phyloP scores from a whole-genome alignment of 2,888 invertebrate genomes.

The Leptinotarsa rubiginosa region DNA sequence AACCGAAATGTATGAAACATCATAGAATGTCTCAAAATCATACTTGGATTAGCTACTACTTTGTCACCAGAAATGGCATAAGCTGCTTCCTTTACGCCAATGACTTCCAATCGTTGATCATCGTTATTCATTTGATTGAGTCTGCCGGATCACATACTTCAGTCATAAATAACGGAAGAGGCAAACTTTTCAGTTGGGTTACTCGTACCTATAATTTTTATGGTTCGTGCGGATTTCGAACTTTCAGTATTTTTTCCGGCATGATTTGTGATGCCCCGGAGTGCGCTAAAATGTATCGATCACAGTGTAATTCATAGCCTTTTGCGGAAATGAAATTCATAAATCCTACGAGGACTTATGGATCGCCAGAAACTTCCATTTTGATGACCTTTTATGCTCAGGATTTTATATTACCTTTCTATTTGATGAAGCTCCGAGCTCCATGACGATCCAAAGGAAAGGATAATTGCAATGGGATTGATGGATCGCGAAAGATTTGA shows the following conservation, averaged over 20 bases:
- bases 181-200: constrained; percentile 32
- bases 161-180: constrained; percentile 22
- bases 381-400: constrained; percentile 23
- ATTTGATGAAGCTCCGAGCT: constrained; percentile 6
- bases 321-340: constrained; percentile 46
- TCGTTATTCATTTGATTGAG: constrained; percentile 2
- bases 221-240: constrained; percentile 46
- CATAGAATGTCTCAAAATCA: too few relatives aligned
- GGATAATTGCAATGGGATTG: constrained; percentile 13
- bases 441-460: neutral
- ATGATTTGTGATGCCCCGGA: constrained; percentile 53
- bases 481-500: constrained; percentile 2
- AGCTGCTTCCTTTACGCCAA: neutral
- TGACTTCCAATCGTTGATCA: constrained; percentile 8
- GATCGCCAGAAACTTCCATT: constrained; percentile 26
- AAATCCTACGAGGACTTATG: constrained; percentile 39
- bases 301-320: constrained; percentile 43
- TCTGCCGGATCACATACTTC: constrained; percentile 17
- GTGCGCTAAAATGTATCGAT: constrained; percentile 50
- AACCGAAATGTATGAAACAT: too few relatives aligned
- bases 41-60: neutral
- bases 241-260: constrained; percentile 48
- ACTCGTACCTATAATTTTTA: constrained; percentile 43
- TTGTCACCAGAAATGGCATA: neutral
- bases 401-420: constrained; percentile 19